Evolutionary conservation across 2,888 invertebrate species (phyloP), one percentile per base, ranked within the genome.

Genomic region (Drosophila antonietae): DNA sequence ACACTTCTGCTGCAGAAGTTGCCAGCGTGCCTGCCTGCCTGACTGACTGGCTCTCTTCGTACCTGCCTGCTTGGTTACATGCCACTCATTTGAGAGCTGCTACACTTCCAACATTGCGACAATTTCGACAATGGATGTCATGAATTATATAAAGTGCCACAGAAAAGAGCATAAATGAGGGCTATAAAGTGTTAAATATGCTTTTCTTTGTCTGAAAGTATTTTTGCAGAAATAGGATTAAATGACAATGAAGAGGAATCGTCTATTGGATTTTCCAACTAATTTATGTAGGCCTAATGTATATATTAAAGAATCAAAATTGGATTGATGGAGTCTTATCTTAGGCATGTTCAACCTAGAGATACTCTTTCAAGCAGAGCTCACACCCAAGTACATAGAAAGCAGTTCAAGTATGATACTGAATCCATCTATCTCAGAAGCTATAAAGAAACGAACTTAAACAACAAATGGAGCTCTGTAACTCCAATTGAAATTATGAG

Each of bases 121-220:
- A 73, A 57, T 65, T 64, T 67, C 64, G 64, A 78, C 79, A 75
- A 64, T 56, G 69, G 31, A 46, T 52, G 60, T 41, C 49, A 70
- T 70, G 37, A 78, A 64, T 73, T 68, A 57, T 57, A 15, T 44
- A 51, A 56, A 41, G 37, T 44, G 44, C 14, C 51, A 18, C 43
- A 51, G 37, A n/a, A 43, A 53, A 44, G 53, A 9, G 15, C 8
- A 41, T 28, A 31, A 15, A 43, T 43, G 12, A 44, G 33, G n/a
- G 2, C 43, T 9, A 31, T 20, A 28, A 59, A 31, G 28, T 31
- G 31, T 59, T 31, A 49, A 49, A 8, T 49, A 15, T 39, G 47
- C 31, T 1, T 20, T 20, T 15, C 2, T 20, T 3, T 15, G 9
- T 0, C 23, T 23, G n/a, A 10, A 23, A 23, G 9, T 37, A 18